These are phyloP conservation scores for Hestina assimilis DNA, from an alignment of 1,140 invertebrate species.

Conservation along the genomic window DNA sequence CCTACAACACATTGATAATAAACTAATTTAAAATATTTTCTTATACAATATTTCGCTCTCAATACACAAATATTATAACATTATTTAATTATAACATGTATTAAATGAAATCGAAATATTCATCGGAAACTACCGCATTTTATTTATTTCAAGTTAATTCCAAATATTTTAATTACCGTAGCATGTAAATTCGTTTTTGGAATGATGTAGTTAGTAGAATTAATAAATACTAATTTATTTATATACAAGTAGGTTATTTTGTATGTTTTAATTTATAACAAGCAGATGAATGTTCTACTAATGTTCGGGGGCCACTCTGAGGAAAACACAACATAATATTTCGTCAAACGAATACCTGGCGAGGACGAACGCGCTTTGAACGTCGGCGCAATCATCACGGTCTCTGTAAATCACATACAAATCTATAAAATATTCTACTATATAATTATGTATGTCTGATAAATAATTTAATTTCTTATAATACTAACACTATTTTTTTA, in stretches of 20 bases:
- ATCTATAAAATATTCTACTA: conserved; percentile 24
- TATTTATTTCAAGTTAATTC: too few relatives aligned
- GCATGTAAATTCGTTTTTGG: neutral
- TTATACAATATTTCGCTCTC: too few relatives aligned
- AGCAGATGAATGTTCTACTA: conserved; percentile 26
- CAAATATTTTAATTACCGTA: neutral
- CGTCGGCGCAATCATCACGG: conserved; percentile 85
- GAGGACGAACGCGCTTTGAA: conserved; percentile 87
- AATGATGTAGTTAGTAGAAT: neutral
- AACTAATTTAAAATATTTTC: neutral
- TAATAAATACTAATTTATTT: neutral
- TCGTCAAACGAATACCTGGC: conserved; percentile 80
- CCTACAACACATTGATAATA: conserved; percentile 33
- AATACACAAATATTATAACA: too few relatives aligned
- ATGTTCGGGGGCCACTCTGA: conserved; percentile 21
- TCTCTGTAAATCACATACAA: conserved; percentile 81
- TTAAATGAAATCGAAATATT: neutral
- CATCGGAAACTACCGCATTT: too few relatives aligned
- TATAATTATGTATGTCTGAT: too few relatives aligned
- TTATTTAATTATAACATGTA: neutral
- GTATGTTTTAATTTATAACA: neutral
- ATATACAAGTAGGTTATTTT: conserved; percentile 4
- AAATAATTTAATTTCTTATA: too few relatives aligned
- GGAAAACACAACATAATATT: conserved; percentile 28
- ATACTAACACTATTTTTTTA: too few relatives aligned